Base-by-base conservation (phyloP, 2,797 vertebrate species). In the Diplodus puntazzo region DNA sequence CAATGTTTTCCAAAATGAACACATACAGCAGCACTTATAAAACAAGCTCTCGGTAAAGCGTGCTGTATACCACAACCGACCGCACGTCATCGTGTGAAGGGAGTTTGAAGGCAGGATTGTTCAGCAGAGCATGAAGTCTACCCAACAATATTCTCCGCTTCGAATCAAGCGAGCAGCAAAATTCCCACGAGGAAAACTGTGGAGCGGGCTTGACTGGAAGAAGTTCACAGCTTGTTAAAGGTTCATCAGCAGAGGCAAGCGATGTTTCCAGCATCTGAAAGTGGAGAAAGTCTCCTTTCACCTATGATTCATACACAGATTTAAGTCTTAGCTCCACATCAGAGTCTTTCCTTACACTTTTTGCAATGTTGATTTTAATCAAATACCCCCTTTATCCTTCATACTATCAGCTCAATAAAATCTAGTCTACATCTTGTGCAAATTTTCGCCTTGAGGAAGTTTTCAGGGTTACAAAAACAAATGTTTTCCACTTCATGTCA, bases 171-270 rank as follows among this genome's bases (percentile, higher is more conserved):
- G 55, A 61, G 60, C 73, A 63, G 61, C 58, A 10, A 30, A 30
- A 4, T 27, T 79, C 82, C 65, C 69, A 48, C 1, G 14, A 73
- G 75, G 45, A 49, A 53, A 66, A 54, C 34, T n/a, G 53, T 34
- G 69, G 46, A 69, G 59, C 30, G 21, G 58, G 23, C 34, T 16
- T 23, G 20, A 61, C 53, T 39, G 64, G 25, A 55, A 30, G 55
- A 80, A 18, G 75, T 63, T 73, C 57, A 55, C 43, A 50, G 73
- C 66, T 58, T 78, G 53, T 54, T 75, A 58, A 73, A 76, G 60
- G 62, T 72, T 73, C 58, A 60, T 75, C 68, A 54, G 70, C 63
- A 71, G 10, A 79, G 25, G 46, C 49, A 53, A 67, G 54, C 59
- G 52, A 53, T 70, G 43, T 70, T 76, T 46, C 21, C 18, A 60